A percentile compares a stretch with the other conserved stretches of the same genome.
These are phyloP conservation scores for Acanthosepion pharaonis DNA, from an alignment of 2,888 invertebrate species.

Conservation along the genomic window DNA sequence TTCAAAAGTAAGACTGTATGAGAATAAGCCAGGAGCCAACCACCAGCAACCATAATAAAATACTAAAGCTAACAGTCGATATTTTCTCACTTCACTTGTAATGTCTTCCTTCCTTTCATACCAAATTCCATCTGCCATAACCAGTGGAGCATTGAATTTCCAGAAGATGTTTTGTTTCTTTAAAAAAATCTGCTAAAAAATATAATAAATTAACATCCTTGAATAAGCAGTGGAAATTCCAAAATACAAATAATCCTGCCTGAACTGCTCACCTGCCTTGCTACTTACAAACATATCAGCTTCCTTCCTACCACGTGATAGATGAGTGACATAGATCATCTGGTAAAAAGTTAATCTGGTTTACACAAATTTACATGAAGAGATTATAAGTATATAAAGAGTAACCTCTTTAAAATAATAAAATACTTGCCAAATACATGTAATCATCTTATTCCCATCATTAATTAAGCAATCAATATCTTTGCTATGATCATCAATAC, in stretches of 20 bases:
- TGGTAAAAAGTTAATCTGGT: not conserved
- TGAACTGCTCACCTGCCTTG: not conserved
- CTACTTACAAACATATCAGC: not conserved
- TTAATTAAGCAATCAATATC: not conserved
- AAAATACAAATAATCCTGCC: not conserved
- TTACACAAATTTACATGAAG: too few relatives aligned
- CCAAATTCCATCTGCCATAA: not conserved
- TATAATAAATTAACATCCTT: not conserved
- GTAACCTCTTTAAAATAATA: too few relatives aligned
- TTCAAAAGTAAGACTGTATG: not conserved
- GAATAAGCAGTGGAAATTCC: not conserved
- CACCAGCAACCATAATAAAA: not conserved
- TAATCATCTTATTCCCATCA: not conserved
- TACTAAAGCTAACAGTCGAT: not conserved
- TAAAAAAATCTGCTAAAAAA: not conserved
- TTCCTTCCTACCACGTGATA: not conserved
- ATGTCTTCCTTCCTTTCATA: not conserved
- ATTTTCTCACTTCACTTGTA: not conserved
- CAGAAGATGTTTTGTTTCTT: not conserved
- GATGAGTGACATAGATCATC: not conserved
- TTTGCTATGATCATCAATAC: not conserved
- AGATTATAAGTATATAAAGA: too few relatives aligned
- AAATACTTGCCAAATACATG: not conserved
- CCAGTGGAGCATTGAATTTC: not conserved
- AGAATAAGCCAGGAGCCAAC: not conserved